A percentile compares a stretch with the other conserved stretches of the same genome.
These are phyloP conservation scores for Caenorhabditis sp. DNA, from an alignment of 2,888 invertebrate genomes.

Conservation along the genomic window DNA sequence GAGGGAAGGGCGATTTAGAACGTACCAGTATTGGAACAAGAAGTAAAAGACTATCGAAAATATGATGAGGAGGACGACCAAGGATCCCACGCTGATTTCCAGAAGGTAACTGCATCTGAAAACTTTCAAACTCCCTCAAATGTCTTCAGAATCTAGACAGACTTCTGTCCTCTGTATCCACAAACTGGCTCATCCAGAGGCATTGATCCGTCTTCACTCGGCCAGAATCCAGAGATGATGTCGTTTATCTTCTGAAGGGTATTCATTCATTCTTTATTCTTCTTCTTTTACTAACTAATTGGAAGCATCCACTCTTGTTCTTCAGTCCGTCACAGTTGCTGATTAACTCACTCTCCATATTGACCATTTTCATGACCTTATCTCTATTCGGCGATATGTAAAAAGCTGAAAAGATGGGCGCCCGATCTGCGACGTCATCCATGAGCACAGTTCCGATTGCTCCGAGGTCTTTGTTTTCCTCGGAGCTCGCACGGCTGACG, in stretches of 20 bases:
- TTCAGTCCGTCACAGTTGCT: constrained; percentile 75
- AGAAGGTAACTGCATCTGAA: constrained; percentile 70
- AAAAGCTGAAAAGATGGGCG: constrained; percentile 77
- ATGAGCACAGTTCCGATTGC: constrained; percentile 73
- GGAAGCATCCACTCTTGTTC: constrained; percentile 74
- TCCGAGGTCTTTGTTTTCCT: constrained; percentile 52
- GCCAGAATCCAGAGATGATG: constrained; percentile 77
- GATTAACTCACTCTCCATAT: constrained; percentile 72
- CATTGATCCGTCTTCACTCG: constrained; percentile 71
- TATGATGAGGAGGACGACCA: constrained; percentile 58
- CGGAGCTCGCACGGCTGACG: constrained; percentile 31
- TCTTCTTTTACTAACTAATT: constrained; percentile 62
- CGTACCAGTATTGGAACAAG: constrained; percentile 40
- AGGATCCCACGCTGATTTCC: constrained; percentile 69
- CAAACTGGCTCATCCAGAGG: constrained; percentile 76
- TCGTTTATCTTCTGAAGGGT: constrained; percentile 74
- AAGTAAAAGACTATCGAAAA: constrained; percentile 52
- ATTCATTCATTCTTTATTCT: too few species aligned
- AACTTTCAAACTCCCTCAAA: too few species aligned
- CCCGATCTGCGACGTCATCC: constrained; percentile 78
- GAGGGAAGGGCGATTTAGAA: neutral
- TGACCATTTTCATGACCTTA: constrained; percentile 76
- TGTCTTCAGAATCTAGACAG: too few species aligned
- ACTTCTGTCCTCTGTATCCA: constrained; percentile 71
- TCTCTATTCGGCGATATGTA: constrained; percentile 74